A percentile compares a stretch with the other conserved stretches of the same genome.
Evolutionary conservation across 2,888 invertebrate genomes (phyloP).

Genomic region (Stenoptilia bipunctidactyla): DNA sequence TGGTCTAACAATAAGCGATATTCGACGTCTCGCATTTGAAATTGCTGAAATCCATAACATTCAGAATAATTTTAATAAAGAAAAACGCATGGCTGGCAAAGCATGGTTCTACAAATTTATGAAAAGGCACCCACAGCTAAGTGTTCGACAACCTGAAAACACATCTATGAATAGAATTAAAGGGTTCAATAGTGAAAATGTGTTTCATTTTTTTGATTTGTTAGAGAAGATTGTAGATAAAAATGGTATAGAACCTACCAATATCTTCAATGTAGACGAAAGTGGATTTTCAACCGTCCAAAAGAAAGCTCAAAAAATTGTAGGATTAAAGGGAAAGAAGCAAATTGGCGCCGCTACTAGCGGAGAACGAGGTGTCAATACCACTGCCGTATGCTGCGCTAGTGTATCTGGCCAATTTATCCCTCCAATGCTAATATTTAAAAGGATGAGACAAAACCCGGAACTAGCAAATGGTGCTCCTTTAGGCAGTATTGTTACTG

Average conservation of each 20-base stretch:
- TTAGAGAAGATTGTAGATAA: constrained; percentile 3
- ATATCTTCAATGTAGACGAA: constrained; percentile 10
- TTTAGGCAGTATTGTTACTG: constrained; percentile 10
- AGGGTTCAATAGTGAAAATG: constrained; percentile 8
- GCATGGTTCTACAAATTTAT: constrained; percentile 10
- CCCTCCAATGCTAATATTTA: constrained; percentile 6
- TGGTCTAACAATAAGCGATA: constrained; percentile 8
- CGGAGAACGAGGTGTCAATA: constrained; percentile 10
- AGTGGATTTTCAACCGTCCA: constrained; percentile 12
- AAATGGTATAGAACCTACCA: constrained; percentile 1
- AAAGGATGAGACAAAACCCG: constrained; percentile 1
- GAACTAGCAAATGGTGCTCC: constrained; percentile 9
- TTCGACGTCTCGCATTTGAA: constrained; percentile 12
- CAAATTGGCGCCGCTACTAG: constrained; percentile 11
- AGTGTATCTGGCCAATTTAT: constrained; percentile 5
- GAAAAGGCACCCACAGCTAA: constrained; percentile 5
- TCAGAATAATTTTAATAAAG: constrained; percentile 8
- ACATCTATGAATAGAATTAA: constrained; percentile 7
- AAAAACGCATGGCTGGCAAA: constrained; percentile 10
- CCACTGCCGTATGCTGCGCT: neutral
- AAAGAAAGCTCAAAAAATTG: constrained; percentile 11
- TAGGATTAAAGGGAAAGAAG: constrained; percentile 10
- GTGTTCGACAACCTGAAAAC: constrained; percentile 6
- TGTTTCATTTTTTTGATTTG: constrained; percentile 5
- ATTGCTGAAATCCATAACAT: constrained; percentile 11